Base-by-base conservation (phyloP, 2,113 vertebrate genomes). In the Upupa epops region DNA sequence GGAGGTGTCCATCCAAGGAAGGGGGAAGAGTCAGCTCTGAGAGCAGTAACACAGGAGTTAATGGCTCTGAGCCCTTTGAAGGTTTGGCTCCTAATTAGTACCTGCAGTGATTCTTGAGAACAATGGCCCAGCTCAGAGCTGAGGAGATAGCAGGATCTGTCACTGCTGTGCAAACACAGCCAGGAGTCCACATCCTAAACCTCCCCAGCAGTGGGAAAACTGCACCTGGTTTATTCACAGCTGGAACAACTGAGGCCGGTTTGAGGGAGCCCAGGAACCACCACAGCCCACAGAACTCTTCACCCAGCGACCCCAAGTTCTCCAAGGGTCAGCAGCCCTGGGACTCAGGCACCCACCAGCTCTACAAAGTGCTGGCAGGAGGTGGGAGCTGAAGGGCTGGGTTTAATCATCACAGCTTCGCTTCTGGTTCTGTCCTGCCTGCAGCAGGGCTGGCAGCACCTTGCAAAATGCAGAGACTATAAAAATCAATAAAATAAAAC, bases 51-150 rank as follows among this genome's bases (percentile, higher is more conserved):
- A 17, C 13, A 6, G 19, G 46, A 48, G 64, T 82, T 86, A 68
- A 90, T 93, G 89, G 88, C 37, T 31, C 82, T 85, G 74, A 92
- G 28, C 56, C 10, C 86, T 88, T 79, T 86, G 89, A 79, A 92
- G 76, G 54, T 31, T 36, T 17, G 48, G 69, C 32, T 22, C 52
- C 75, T 85, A 64, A 81, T 94, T 79, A 92, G 25, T 65, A 45
- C 51, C 72, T 66, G 69, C 75, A 87, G 65, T 58, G 59, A 46
- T 48, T 48, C 79, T 34, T 28, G 52, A 5, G 71, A 79, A 79
- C 48, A 74, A 55, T 56, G 58, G 60, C 77, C n/a, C 4, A 87
- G 55, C 71, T 85, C 73, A 49, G n/a, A 63, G 73, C 52, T 65
- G 79, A 46, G 17, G 73, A 73, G 36, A 77, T 48, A 84, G 83